Evolutionary conservation across 2,888 invertebrate species (phyloP), one percentile per base, ranked within the genome.

Genomic region (Mayetiola destructor): DNA sequence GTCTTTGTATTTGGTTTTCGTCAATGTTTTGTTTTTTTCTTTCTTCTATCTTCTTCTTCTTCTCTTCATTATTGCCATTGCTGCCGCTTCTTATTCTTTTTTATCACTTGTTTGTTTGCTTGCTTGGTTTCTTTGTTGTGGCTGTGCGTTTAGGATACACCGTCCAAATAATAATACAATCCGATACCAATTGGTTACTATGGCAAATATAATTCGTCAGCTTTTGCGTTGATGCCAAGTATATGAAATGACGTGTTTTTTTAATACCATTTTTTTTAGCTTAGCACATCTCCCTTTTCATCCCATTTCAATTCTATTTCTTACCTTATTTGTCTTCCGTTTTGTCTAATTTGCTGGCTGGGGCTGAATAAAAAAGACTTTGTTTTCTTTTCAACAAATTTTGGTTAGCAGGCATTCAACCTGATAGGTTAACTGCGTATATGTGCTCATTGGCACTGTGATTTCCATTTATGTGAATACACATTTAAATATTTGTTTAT

Each of bases 351-450:
- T 48, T 16, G n/a, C n/a, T n/a, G n/a, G n/a, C n/a, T n/a, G n/a
- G n/a, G n/a, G n/a, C n/a, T n/a, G n/a, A n/a, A n/a, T n/a, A n/a
- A n/a, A n/a, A n/a, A n/a, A n/a, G n/a, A n/a, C n/a, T n/a, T n/a
- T n/a, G n/a, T n/a, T n/a, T n/a, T n/a, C n/a, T n/a, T n/a, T n/a
- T n/a, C n/a, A n/a, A n/a, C n/a, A n/a, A n/a, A n/a, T n/a, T n/a
- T n/a, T n/a, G n/a, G n/a, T n/a, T n/a, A n/a, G n/a, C 48, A 48
- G 48, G 48, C 27, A 27, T 9, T 48, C 48, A 48, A 48, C 48
- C 48, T 48, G 48, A 48, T 48, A 48, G 29, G 48, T 48, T 48
- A 48, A 48, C 27, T 48, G 48, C 10, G 3, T 2, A 2, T 48
- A 8, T 48, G 27, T 48, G 23, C 21, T n/a, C 21, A 4, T 40